These are phyloP conservation scores for Todiramphus chloris DNA, from an alignment of 2,113 vertebrate genomes.

Conservation along the genomic window DNA sequence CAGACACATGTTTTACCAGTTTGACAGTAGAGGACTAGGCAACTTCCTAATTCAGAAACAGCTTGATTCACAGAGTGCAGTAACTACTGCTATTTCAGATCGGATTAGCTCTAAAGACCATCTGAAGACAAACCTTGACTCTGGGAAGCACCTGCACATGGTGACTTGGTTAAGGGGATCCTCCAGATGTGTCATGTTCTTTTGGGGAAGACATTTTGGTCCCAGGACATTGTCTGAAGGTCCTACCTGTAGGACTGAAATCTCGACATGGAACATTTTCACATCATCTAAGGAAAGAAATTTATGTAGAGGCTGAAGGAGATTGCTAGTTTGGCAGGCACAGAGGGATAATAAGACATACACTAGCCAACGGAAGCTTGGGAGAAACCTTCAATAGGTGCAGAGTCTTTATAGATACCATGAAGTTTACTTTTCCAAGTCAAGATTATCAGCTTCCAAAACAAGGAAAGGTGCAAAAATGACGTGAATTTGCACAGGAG, in stretches of 20 bases:
- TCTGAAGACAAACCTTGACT: neutral
- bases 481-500: neutral
- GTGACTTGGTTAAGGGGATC: neutral
- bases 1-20: neutral
- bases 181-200: neutral
- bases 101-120: neutral
- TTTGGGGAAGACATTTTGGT: neutral
- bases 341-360: neutral
- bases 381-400: neutral
- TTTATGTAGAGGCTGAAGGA: neutral
- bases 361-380: neutral
- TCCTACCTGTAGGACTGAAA: neutral
- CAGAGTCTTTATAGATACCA: rapidly evolving
- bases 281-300: neutral
- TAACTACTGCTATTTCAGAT: neutral
- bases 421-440: neutral
- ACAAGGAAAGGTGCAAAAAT: neutral
- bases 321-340: rapidly evolving
- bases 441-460: neutral
- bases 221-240: neutral
- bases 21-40: neutral
- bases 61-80: neutral
- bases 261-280: neutral
- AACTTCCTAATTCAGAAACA: neutral
- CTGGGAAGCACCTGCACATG: neutral